Percentiles rank a stretch among this genome's conserved stretches.
Evolutionary conservation across 2,113 vertebrate species (phyloP).

Genomic region (Oostethus manadensis): DNA sequence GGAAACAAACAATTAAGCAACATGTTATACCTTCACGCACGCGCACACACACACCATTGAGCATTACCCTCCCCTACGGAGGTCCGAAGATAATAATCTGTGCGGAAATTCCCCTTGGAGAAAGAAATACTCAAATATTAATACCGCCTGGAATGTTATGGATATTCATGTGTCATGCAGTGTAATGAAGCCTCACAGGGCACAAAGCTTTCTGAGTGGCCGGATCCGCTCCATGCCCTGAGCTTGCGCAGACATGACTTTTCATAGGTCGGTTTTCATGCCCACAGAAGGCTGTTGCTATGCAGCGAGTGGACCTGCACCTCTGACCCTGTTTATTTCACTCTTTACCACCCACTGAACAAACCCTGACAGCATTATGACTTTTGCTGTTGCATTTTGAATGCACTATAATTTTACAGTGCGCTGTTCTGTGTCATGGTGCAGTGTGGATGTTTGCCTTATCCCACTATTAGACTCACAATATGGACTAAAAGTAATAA

Average conservation of each 20-base stretch:
- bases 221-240: slow-evolving; percentile 26
- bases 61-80: slow-evolving; percentile 12
- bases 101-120: slow-evolving; percentile 15
- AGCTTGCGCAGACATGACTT: slow-evolving; percentile 37
- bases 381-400: too few relatives aligned
- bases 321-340: slow-evolving; percentile 40
- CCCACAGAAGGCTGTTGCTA: slow-evolving; percentile 59
- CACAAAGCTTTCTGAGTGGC: slow-evolving; percentile 2
- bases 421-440: too few relatives aligned
- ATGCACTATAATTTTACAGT: too few relatives aligned
- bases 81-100: slow-evolving; percentile 7
- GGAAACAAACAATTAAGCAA: too few relatives aligned
- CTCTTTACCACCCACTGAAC: slow-evolving; percentile 27
- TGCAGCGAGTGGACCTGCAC: slow-evolving; percentile 61
- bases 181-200: slow-evolving; percentile 38
- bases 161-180: slow-evolving; percentile 43
- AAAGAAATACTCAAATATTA: slow-evolving; percentile 27
- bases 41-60: background rate
- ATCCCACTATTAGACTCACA: too few relatives aligned
- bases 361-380: slow-evolving; percentile 20
- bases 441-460: too few relatives aligned
- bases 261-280: slow-evolving; percentile 58
- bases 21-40: background rate
- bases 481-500: too few relatives aligned
- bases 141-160: slow-evolving; percentile 29